These are phyloP conservation scores for Lithophane socia DNA, from an alignment of 2,888 invertebrate genomes.

Conservation along the genomic window DNA sequence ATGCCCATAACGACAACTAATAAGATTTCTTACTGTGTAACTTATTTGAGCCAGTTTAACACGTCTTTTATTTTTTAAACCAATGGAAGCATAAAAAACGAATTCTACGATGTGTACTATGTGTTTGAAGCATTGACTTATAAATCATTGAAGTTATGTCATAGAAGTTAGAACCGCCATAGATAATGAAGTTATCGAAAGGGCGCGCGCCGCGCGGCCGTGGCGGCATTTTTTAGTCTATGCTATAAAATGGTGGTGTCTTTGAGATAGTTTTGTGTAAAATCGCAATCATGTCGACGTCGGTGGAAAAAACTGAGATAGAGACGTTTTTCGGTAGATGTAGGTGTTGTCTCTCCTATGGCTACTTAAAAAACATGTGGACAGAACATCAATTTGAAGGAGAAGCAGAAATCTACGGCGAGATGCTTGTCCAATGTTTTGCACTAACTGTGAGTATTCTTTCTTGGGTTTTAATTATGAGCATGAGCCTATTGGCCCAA, in stretches of 20 bases:
- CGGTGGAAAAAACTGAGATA: constrained; percentile 60
- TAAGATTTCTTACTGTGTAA: too few relatives aligned
- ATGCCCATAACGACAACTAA: too few relatives aligned
- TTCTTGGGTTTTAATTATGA: constrained; percentile 43
- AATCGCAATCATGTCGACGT: constrained; percentile 60
- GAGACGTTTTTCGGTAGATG: constrained; percentile 75
- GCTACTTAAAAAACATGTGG: constrained; percentile 79
- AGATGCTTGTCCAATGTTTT: constrained; percentile 81
- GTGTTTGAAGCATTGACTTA: too few relatives aligned
- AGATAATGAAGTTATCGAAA: not conserved
- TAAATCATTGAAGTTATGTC: too few relatives aligned
- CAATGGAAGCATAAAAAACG: too few relatives aligned
- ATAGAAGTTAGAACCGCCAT: not conserved
- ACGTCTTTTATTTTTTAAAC: too few relatives aligned
- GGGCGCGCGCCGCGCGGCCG: too few relatives aligned
- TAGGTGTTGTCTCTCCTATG: constrained; percentile 79
- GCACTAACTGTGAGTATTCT: constrained; percentile 74
- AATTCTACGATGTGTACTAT: too few relatives aligned
- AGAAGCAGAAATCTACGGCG: constrained; percentile 75
- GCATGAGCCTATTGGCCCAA: constrained; percentile 60
- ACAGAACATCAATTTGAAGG: constrained; percentile 68
- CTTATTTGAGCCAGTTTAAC: too few relatives aligned
- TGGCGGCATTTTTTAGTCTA: constrained; percentile 32
- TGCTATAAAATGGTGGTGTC: constrained; percentile 53
- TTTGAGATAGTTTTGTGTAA: constrained; percentile 8